Percentiles rank a stretch among this genome's conserved stretches.
Conservation (phyloP, 2,797 vertebrate species). For the Enteromius viviparus region DNA sequence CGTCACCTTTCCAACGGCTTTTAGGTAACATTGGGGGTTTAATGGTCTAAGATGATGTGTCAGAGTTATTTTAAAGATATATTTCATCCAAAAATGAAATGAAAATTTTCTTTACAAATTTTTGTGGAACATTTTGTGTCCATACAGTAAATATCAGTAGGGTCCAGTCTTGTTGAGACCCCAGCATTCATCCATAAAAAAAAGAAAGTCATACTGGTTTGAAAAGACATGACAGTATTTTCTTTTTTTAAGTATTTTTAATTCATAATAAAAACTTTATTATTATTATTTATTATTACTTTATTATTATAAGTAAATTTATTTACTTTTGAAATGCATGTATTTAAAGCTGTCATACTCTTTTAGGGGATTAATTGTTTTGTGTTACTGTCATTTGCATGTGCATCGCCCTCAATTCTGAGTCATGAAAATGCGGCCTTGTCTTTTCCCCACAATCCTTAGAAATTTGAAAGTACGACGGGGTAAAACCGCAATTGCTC, state of each 20-base stretch:
- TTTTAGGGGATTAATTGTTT: neutral
- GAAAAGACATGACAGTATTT: neutral
- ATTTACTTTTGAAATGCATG: neutral
- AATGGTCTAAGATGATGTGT: neutral
- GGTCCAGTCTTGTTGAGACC: neutral
- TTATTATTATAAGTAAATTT: too few species aligned
- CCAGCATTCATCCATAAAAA: neutral
- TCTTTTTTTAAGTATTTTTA: neutral
- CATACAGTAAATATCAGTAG: neutral
- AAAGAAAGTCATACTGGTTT: neutral
- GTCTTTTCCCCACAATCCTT: constrained; percentile 2
- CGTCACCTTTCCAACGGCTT: constrained; percentile 12
- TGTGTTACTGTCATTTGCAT: constrained; percentile 23
- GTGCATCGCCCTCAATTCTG: neutral
- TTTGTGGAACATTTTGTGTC: neutral
- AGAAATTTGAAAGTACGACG: neutral
- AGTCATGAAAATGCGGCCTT: neutral
- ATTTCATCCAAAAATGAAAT: neutral
- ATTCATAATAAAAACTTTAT: neutral
- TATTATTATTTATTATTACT: too few species aligned
- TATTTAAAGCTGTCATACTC: neutral
- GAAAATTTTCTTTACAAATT: too few species aligned
- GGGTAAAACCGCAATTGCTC: neutral
- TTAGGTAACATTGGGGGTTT: neutral
- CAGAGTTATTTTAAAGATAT: neutral